A percentile compares a stretch with the other conserved stretches of the same genome.
These are phyloP conservation scores for Volucella bombylans DNA, from an alignment of 2,888 invertebrate genomes.

Conservation along the genomic window DNA sequence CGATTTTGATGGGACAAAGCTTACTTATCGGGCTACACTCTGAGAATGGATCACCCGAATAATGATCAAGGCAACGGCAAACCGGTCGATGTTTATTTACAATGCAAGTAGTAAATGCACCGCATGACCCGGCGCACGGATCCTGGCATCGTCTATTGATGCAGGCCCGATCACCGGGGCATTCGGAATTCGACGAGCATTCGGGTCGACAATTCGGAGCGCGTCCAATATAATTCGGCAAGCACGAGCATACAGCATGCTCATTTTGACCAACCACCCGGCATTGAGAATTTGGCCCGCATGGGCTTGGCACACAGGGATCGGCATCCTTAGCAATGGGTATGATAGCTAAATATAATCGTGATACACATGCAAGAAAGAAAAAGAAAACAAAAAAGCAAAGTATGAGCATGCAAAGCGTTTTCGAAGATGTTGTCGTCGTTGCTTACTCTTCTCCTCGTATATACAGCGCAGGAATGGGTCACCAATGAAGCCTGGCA, in stretches of 20 bases:
- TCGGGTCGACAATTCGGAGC: slow-evolving; percentile 94
- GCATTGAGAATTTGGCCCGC: slow-evolving; percentile 93
- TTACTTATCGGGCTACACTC: slow-evolving; percentile 87
- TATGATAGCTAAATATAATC: slow-evolving; percentile 69
- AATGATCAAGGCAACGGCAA: slow-evolving; percentile 91
- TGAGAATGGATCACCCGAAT: slow-evolving; percentile 92
- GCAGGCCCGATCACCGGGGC: slow-evolving; percentile 92
- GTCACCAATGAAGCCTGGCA: slow-evolving; percentile 89
- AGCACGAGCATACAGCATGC: slow-evolving; percentile 91
- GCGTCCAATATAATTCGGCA: slow-evolving; percentile 90
- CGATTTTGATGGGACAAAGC: slow-evolving; percentile 73
- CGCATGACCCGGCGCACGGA: slow-evolving; percentile 94
- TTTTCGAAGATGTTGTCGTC: slow-evolving; percentile 49
- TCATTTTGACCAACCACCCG: slow-evolving; percentile 86
- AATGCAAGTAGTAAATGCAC: slow-evolving; percentile 89
- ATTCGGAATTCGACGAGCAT: slow-evolving; percentile 92
- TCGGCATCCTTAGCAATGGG: slow-evolving; percentile 83
- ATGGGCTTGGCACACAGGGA: slow-evolving; percentile 92
- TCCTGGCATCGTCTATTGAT: slow-evolving; percentile 91
- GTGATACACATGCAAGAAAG: slow-evolving; percentile 72
- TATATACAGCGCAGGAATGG: slow-evolving; percentile 89
- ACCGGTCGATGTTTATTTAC: slow-evolving; percentile 92
- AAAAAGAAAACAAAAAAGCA: slow-evolving; percentile 75
- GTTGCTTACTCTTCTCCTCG: slow-evolving; percentile 86
- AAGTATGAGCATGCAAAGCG: slow-evolving; percentile 72